These are phyloP conservation scores for Galerucella calmariensis DNA, from an alignment of 2,888 invertebrate species.

Conservation along the genomic window DNA sequence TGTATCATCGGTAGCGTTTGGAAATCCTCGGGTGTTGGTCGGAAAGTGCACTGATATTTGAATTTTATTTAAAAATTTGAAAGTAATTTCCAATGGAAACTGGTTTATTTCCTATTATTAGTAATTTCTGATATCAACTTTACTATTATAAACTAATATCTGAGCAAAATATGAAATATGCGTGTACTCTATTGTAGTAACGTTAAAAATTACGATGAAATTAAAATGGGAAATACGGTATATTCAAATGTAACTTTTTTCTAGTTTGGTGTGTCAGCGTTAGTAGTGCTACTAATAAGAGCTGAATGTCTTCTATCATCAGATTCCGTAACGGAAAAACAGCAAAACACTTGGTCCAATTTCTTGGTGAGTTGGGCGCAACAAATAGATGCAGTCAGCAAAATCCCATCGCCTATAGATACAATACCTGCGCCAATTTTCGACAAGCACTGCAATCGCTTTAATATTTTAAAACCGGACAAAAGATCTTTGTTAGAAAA, in stretches of 20 bases:
- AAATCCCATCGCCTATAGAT: conserved; percentile 59
- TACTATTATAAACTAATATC: no score
- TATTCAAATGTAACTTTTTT: conserved; percentile 45
- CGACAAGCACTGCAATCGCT: conserved; percentile 58
- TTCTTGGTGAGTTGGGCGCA: conserved; percentile 69
- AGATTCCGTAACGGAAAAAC: conserved; percentile 56
- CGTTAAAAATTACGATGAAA: neutral
- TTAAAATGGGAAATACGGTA: neutral
- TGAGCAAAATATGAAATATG: no score
- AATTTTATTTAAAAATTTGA: no score
- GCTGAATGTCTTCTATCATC: conserved; percentile 65
- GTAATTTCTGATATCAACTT: no score
- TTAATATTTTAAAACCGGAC: conserved; percentile 54
- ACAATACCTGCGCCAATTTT: conserved; percentile 59
- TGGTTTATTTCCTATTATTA: no score
- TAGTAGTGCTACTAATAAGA: conserved; percentile 67
- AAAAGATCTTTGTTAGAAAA: conserved; percentile 57
- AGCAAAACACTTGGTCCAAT: conserved; percentile 66
- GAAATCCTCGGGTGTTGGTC: no score
- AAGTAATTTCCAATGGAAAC: no score
- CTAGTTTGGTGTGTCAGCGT: conserved; percentile 70
- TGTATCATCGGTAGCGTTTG: no score
- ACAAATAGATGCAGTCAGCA: conserved; percentile 55
- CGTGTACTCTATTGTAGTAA: no score
- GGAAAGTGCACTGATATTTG: no score